A percentile compares a stretch with the other conserved stretches of the same genome.
Evolutionary conservation across 2,888 invertebrate genomes (phyloP).

Genomic region (Nemoura dubitans): DNA sequence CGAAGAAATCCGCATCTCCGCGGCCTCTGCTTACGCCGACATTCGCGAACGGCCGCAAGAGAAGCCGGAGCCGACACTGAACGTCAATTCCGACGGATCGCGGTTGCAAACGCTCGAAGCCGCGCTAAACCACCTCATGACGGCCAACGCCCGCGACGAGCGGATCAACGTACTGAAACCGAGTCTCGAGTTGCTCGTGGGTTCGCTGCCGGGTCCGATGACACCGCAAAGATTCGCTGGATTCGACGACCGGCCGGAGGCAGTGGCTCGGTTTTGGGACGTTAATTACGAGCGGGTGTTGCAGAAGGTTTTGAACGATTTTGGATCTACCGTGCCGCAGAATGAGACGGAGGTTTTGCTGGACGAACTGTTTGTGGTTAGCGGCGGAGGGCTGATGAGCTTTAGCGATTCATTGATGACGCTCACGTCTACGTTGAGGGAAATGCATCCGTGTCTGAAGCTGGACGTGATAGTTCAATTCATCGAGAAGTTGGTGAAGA

Average conservation of each 20-base stretch:
- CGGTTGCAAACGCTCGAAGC: background rate
- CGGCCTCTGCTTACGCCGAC: background rate
- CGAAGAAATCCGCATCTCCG: slow-evolving; percentile 9
- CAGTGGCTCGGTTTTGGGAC: slow-evolving; percentile 60
- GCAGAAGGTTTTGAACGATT: slow-evolving; percentile 60
- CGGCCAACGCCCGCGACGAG: background rate
- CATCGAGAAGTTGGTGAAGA: slow-evolving; percentile 64
- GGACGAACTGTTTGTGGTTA: slow-evolving; percentile 63
- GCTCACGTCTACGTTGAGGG: slow-evolving; percentile 63
- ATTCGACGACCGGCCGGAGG: slow-evolving; percentile 61
- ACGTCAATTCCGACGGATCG: background rate
- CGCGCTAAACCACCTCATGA: background rate
- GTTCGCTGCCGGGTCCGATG: slow-evolving; percentile 66
- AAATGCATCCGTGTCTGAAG: slow-evolving; percentile 56
- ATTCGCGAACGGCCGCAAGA: background rate
- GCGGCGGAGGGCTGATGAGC: slow-evolving; percentile 60
- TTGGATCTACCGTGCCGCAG: slow-evolving; percentile 1
- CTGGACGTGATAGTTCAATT: slow-evolving; percentile 60
- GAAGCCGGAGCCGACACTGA: background rate
- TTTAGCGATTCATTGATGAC: slow-evolving; percentile 62
- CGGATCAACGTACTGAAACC: background rate
- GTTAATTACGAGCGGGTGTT: slow-evolving; percentile 65
- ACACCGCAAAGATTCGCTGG: slow-evolving; percentile 73
- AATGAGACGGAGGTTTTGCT: slow-evolving; percentile 36
- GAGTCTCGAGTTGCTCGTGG: slow-evolving; percentile 56